These are phyloP conservation scores for Mycalesis mineus DNA, from an alignment of 2,888 invertebrate genomes.

Conservation along the genomic window DNA sequence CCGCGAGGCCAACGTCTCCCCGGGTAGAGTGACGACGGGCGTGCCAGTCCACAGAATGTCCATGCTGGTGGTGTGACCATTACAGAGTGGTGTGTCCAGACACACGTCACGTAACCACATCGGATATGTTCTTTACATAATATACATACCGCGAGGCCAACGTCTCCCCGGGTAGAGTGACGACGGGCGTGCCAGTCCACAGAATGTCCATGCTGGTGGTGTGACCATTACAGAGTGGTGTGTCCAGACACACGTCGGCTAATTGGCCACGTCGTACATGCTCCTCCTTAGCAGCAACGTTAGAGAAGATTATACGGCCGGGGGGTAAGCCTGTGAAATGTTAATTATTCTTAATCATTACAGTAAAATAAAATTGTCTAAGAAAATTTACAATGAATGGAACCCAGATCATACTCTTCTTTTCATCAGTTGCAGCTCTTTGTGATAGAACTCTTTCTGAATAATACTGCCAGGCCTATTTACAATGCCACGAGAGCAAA, in stretches of 20 bases:
- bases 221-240: slow-evolving; percentile 99
- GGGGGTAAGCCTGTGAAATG: slow-evolving; percentile 79
- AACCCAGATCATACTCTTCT: too few relatives aligned
- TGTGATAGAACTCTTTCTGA: too few relatives aligned
- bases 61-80: slow-evolving; percentile 99
- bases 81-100: slow-evolving; percentile 99
- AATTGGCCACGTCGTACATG: slow-evolving; percentile 98
- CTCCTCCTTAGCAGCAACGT: slow-evolving; percentile 99
- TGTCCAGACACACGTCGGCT: slow-evolving; percentile 98
- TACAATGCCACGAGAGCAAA: too few relatives aligned
- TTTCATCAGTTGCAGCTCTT: too few relatives aligned
- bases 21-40: slow-evolving; percentile 97
- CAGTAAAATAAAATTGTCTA: too few relatives aligned
- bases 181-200: slow-evolving; percentile 99
- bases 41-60: slow-evolving; percentile 99
- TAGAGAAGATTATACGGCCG: slow-evolving; percentile 95
- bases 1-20: slow-evolving; percentile 87
- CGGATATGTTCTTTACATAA: slow-evolving; percentile 92
- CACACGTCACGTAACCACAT: slow-evolving; percentile 98
- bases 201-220: slow-evolving; percentile 99
- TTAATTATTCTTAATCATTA: too few relatives aligned
- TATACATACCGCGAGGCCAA: slow-evolving; percentile 81
- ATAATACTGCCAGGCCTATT: too few relatives aligned
- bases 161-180: slow-evolving; percentile 94
- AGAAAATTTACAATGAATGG: too few relatives aligned